Evolutionary conservation across 2,888 invertebrate species (phyloP).

Genomic region (Mechanitis mazaeus): DNA sequence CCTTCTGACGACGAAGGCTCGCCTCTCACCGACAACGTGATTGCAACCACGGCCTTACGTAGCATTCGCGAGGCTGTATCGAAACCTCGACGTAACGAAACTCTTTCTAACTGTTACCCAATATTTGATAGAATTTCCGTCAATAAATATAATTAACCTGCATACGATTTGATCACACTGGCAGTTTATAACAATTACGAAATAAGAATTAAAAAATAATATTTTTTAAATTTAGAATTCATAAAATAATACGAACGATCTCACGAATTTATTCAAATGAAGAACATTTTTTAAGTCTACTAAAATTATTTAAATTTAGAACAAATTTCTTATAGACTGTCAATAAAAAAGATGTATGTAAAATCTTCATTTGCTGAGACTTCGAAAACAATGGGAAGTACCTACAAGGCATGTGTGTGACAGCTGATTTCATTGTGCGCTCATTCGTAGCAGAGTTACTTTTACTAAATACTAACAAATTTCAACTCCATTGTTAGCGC

Average conservation of each 20-base stretch:
- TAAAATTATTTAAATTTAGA: conserved; percentile 10
- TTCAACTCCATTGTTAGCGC: conserved; percentile 11
- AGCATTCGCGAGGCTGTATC: conserved; percentile 75
- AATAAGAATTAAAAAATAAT: no score
- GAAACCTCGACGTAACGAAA: conserved; percentile 74
- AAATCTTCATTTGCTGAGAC: conserved; percentile 18
- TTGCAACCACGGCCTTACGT: conserved; percentile 74
- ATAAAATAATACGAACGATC: no score
- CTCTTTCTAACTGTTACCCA: conserved; percentile 73
- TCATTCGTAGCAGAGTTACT: conserved; percentile 43
- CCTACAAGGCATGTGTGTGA: no score
- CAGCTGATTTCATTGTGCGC: conserved; percentile 41
- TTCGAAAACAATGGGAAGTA: conserved; percentile 20
- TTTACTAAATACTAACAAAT: conserved; percentile 44
- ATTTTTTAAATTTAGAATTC: no score
- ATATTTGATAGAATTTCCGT: conserved; percentile 67
- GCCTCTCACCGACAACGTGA: conserved; percentile 74
- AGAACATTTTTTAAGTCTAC: neutral
- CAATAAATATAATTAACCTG: conserved; percentile 50
- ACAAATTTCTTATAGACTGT: neutral
- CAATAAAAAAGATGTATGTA: neutral
- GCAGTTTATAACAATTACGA: no score
- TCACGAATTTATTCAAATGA: no score
- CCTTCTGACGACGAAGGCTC: conserved; percentile 72
- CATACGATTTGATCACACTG: no score